Percentiles rank a stretch among this genome's conserved stretches.
Conservation (phyloP, 2,113 vertebrate species). For the Procavia capensis region DNA sequence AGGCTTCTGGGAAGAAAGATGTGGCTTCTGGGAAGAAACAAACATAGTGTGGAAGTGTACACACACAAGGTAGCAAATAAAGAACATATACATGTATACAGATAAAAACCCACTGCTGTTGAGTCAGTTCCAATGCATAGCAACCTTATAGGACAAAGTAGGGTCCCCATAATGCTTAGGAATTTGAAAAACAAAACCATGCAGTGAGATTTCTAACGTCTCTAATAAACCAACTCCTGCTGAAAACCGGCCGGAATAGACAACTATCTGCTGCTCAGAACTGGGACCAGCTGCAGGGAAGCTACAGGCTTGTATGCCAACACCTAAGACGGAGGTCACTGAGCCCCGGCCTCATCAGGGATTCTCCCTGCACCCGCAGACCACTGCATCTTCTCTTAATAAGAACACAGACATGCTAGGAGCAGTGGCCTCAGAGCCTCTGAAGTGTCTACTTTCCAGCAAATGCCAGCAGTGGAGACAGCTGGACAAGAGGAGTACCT, state of each 20-base stretch:
- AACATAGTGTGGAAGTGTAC: no score
- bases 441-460: neutral
- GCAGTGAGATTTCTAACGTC: neutral
- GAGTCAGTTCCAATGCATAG: no score
- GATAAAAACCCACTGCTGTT: no score
- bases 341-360: neutral
- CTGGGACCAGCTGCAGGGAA: neutral
- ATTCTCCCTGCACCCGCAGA: neutral
- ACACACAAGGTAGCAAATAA: no score
- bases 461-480: neutral
- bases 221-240: neutral
- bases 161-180: neutral
- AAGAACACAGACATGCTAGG: neutral
- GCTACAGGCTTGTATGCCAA: neutral
- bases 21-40: no score
- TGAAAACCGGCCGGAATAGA: neutral
- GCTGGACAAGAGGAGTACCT: neutral
- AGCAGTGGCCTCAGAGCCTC: neutral
- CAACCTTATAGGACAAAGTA: no score
- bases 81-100: no score
- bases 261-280: neutral
- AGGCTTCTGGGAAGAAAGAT: no score
- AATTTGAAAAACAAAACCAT: neutral
- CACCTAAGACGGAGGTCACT: neutral
- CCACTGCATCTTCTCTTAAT: neutral